Evolutionary conservation across 2,113 vertebrate species (phyloP).

Genomic region (Oryzias celebensis): DNA sequence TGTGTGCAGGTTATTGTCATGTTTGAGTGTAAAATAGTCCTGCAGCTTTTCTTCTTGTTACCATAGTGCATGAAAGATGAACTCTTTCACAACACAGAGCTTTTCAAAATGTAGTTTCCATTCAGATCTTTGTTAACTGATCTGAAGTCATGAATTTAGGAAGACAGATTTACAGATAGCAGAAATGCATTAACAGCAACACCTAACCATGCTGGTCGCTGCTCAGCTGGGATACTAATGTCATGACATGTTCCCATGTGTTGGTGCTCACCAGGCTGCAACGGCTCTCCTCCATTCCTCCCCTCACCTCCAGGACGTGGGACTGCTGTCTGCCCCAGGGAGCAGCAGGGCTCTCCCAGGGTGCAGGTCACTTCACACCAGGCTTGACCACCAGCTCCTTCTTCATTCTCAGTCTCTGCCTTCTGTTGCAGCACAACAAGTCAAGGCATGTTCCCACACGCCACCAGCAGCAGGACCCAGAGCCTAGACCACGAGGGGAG

Average conservation of each 20-base stretch:
- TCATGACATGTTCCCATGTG: conserved; percentile 21
- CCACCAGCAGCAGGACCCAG: conserved; percentile 60
- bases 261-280: conserved; percentile 47
- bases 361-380: conserved; percentile 43
- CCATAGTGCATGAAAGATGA: conserved; percentile 35
- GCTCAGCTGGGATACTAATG: conserved; percentile 16
- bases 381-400: conserved; percentile 48
- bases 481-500: conserved; percentile 66
- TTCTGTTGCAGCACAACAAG: conserved; percentile 68
- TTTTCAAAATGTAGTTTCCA: no score
- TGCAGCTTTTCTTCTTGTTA: conserved; percentile 41
- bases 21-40: conserved; percentile 15
- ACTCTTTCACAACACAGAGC: conserved; percentile 17
- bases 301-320: conserved; percentile 4
- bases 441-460: conserved; percentile 80
- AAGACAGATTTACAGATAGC: background rate
- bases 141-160: no score
- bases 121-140: no score
- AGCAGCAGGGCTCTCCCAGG: conserved; percentile 17
- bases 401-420: conserved; percentile 8
- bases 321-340: background rate
- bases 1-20: conserved; percentile 21
- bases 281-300: conserved; percentile 9
- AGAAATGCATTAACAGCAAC: conserved; percentile 1
- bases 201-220: conserved; percentile 6